Evolutionary conservation across 2,888 invertebrate genomes (phyloP).

Genomic region (Aporophyla nigra): DNA sequence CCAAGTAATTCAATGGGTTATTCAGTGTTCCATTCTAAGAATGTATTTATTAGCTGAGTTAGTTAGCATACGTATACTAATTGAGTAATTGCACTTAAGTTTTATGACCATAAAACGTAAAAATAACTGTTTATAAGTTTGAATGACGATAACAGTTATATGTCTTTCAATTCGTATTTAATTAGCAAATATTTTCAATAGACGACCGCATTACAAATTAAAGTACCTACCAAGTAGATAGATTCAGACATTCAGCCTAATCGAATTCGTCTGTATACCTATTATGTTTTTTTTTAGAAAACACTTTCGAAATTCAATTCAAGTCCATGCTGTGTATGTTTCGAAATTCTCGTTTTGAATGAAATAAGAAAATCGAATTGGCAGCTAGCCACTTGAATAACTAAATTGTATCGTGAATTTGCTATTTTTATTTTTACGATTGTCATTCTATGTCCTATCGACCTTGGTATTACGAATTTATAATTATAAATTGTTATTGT

Average conservation of each 20-base stretch:
- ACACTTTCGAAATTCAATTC: constrained; percentile 10
- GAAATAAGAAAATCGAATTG: not conserved
- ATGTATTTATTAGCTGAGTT: not conserved
- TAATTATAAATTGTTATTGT: not conserved
- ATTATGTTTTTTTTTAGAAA: not conserved
- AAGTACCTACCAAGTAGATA: not conserved
- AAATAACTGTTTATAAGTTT: not conserved
- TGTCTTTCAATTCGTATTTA: not conserved
- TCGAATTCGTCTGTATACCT: not conserved
- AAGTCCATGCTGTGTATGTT: not conserved
- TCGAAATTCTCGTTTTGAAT: constrained; percentile 4
- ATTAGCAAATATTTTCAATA: not conserved
- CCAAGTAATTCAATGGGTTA: constrained; percentile 1
- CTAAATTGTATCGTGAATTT: not conserved
- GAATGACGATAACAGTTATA: not conserved
- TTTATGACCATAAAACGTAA: constrained; percentile 7
- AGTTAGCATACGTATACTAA: constrained; percentile 24
- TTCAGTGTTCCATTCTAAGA: not conserved
- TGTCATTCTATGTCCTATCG: not conserved
- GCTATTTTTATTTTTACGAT: constrained; percentile 2
- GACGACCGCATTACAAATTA: not conserved
- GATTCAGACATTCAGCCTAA: not conserved
- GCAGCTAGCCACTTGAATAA: not conserved
- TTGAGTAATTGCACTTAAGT: constrained; percentile 24
- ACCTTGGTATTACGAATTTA: not conserved